phyloP scores from a whole-genome alignment of 2,113 vertebrate species.

The Protobothrops flavoviridis region DNA sequence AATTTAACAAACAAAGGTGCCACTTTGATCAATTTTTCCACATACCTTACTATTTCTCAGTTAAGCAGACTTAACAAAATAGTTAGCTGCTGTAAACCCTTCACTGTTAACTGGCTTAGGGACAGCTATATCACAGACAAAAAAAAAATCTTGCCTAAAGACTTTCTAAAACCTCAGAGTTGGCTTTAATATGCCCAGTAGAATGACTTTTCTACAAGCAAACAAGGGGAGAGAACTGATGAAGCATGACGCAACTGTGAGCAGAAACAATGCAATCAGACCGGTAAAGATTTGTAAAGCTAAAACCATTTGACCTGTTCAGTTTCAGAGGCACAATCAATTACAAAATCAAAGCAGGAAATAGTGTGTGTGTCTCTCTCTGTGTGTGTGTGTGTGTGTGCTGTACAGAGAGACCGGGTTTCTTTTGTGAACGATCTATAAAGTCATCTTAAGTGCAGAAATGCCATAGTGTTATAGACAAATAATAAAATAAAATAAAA shows the following conservation, averaged over 20 bases:
- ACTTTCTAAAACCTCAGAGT: background rate
- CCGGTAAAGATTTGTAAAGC: conserved; percentile 28
- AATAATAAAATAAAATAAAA: conserved; percentile 1
- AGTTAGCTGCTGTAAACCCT: background rate
- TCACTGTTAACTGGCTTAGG: background rate
- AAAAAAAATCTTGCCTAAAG: background rate
- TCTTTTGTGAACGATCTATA: conserved; percentile 52
- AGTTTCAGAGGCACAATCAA: conserved; percentile 42
- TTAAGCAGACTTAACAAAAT: background rate
- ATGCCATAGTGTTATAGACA: conserved; percentile 47
- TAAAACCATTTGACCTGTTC: conserved; percentile 6
- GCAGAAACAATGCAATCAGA: conserved; percentile 11
- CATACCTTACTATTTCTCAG: background rate
- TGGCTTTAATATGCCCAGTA: background rate
- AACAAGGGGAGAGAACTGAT: too few species aligned
- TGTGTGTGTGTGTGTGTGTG: conserved; percentile 37
- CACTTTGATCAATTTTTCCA: background rate
- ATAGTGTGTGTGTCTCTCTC: background rate
- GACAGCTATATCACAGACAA: background rate
- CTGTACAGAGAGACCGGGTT: conserved; percentile 33
- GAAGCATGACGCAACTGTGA: background rate
- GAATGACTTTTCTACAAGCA: background rate
- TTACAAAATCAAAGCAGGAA: conserved; percentile 50
- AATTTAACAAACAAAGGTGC: background rate
- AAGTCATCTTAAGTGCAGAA: conserved; percentile 37